Percentiles rank a stretch among this genome's conserved stretches.
Evolutionary conservation across 53 echinoderm and acorn worm genomes (phyloP).

Genomic region (Echinarachnius parma): DNA sequence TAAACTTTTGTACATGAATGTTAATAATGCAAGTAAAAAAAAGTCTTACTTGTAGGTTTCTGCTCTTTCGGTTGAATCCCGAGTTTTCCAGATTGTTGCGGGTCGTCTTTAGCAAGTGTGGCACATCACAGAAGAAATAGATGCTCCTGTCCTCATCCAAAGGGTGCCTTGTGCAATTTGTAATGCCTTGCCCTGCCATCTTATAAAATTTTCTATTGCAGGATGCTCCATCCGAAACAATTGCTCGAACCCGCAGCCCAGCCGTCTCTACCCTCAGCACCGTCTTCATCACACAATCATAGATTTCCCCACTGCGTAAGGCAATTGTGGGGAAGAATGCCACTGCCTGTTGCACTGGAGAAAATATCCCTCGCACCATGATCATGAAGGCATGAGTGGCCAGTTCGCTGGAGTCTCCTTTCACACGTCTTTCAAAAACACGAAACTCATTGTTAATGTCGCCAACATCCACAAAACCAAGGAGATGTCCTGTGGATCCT

Average conservation of each 20-base stretch:
- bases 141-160: conserved; percentile 40
- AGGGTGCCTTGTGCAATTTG: conserved; percentile 24
- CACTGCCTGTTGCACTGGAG: not conserved
- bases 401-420: not conserved
- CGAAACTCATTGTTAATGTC: conserved; percentile 10
- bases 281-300: not conserved
- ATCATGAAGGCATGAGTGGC: conserved; percentile 24
- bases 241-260: no score
- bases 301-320: not conserved
- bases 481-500: not conserved
- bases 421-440: not conserved
- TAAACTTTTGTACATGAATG: no score
- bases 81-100: conserved; percentile 73
- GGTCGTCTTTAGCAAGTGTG: conserved; percentile 62
- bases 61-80: conserved; percentile 4
- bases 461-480: conserved; percentile 3
- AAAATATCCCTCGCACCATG: not conserved
- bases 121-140: conserved; percentile 63
- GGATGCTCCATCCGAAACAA: conserved; percentile 60
- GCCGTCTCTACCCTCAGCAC: no score
- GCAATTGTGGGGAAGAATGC: not conserved
- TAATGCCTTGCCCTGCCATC: not conserved
- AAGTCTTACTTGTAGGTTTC: not conserved
- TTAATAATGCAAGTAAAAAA: no score
- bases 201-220: conserved; percentile 56